Percentiles rank a stretch among this genome's conserved stretches.
Conservation (phyloP, 1,140 invertebrate genomes). For the Xylocopa sonorina region DNA sequence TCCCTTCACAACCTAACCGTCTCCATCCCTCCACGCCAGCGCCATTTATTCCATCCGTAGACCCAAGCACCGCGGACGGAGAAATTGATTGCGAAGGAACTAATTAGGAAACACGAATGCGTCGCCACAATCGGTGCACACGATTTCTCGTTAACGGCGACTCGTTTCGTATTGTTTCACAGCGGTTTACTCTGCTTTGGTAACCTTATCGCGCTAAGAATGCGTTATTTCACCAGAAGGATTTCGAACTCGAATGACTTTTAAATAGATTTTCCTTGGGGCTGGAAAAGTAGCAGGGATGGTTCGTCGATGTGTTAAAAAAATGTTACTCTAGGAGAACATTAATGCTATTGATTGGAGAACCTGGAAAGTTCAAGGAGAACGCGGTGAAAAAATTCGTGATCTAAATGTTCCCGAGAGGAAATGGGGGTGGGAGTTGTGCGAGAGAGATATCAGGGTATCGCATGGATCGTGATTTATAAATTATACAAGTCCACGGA, state of each 20-base stretch:
- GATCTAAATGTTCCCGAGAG: constrained; percentile 13
- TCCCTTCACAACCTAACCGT: not conserved
- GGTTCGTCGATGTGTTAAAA: not conserved
- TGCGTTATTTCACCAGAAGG: too few relatives aligned
- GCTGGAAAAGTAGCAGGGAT: not conserved
- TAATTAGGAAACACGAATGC: constrained; percentile 24
- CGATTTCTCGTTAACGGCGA: constrained; percentile 34
- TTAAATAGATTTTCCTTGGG: too few relatives aligned
- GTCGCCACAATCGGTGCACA: not conserved
- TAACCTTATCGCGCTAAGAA: constrained; percentile 2
- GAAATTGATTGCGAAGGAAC: not conserved
- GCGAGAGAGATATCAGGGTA: constrained; percentile 32
- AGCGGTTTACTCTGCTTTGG: not conserved
- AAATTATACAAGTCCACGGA: not conserved
- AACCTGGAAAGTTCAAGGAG: constrained; percentile 54
- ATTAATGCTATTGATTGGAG: not conserved
- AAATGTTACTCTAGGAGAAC: not conserved
- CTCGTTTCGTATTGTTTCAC: not conserved
- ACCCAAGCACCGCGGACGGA: not conserved
- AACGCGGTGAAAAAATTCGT: constrained; percentile 28
- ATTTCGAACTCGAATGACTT: too few relatives aligned
- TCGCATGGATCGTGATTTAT: constrained; percentile 33
- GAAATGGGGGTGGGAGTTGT: not conserved
- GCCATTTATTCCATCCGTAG: not conserved
- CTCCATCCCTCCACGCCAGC: not conserved